Evolutionary conservation across 2,888 invertebrate species (phyloP).

Genomic region (Tetranychus piercei): DNA sequence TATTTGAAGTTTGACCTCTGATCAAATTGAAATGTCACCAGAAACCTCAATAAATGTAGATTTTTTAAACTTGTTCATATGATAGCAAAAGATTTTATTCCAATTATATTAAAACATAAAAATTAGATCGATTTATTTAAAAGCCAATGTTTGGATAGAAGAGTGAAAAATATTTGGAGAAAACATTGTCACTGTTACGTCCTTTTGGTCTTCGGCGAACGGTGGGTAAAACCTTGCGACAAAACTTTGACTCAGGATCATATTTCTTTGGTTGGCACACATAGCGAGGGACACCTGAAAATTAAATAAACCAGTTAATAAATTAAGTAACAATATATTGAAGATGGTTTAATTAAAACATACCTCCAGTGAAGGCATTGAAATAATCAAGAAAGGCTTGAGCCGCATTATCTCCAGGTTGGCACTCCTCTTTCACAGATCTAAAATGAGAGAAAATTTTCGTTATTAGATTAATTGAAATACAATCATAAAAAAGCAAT

Average conservation of each 20-base stretch:
- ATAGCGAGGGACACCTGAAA: conserved; percentile 6
- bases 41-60: no score
- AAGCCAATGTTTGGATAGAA: conserved; percentile 11
- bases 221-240: conserved; percentile 2
- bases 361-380: conserved; percentile 6
- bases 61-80: no score
- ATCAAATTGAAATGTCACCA: no score
- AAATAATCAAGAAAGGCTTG: not conserved
- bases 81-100: no score
- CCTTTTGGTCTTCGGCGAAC: not conserved
- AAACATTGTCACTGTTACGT: conserved; percentile 4
- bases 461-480: not conserved
- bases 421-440: not conserved
- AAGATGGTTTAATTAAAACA: not conserved
- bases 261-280: conserved; percentile 5
- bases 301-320: not conserved
- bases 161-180: conserved; percentile 10
- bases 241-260: conserved; percentile 2
- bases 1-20: no score
- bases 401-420: not conserved
- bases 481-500: not conserved
- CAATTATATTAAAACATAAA: not conserved
- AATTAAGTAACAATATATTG: not conserved
- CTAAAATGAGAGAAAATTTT: not conserved
- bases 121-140: not conserved